A percentile compares a stretch with the other conserved stretches of the same genome.
Evolutionary conservation across 2,113 vertebrate genomes (phyloP).

Genomic region (Lophochroa leadbeateri): DNA sequence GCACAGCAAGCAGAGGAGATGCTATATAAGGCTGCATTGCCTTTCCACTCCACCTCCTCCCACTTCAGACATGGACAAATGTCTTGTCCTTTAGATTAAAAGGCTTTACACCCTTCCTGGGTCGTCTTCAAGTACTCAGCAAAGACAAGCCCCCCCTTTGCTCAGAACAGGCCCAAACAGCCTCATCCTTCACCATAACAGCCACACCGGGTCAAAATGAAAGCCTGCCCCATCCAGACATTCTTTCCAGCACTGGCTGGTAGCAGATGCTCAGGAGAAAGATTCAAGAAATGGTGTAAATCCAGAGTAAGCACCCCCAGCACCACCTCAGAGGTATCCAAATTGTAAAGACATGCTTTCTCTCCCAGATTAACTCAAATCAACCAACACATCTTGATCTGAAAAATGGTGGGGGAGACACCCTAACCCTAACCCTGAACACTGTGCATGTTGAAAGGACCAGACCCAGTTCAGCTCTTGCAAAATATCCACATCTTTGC

Average conservation of each 20-base stretch:
- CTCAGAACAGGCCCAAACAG: not conserved
- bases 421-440: not conserved
- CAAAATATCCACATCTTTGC: not conserved
- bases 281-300: not conserved
- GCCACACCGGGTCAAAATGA: fast-evolving
- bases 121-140: not conserved
- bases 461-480: not conserved
- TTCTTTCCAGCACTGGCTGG: not conserved
- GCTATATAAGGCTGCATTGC: not conserved
- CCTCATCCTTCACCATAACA: not conserved
- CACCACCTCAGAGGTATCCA: not conserved
- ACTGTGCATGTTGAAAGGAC: not conserved
- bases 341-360: not conserved
- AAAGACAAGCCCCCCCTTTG: not conserved
- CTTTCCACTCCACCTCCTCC: not conserved
- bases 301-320: not conserved
- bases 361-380: not conserved
- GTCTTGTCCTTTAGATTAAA: not conserved
- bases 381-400: not conserved
- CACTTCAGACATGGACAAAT: not conserved
- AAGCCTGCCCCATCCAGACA: not conserved
- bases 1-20: not conserved
- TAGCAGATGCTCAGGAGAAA: not conserved
- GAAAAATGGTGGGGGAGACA: not conserved
- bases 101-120: not conserved